phyloP scores from a whole-genome alignment of 2,113 vertebrate species.

The Pelvicachromis taeniatus region DNA sequence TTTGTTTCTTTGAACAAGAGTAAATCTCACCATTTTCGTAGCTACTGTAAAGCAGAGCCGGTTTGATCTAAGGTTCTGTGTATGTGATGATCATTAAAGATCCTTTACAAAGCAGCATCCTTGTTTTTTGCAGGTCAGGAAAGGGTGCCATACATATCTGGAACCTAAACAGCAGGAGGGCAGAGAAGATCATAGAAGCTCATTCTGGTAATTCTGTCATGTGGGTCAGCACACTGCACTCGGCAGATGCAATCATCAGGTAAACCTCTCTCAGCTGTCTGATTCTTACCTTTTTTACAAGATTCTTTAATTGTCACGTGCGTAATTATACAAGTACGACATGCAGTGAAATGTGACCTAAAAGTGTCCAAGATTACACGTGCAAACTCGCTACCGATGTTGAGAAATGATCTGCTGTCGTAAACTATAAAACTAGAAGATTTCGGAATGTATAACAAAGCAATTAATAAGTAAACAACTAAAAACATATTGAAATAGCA shows the following conservation, averaged over 20 bases:
- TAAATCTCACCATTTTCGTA: neutral
- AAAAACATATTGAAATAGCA: neutral
- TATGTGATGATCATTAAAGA: neutral
- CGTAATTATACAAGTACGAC: too few relatives aligned
- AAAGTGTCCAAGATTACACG: too few relatives aligned
- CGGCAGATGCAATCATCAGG: constrained; percentile 78
- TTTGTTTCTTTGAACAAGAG: neutral
- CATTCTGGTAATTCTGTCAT: constrained; percentile 82
- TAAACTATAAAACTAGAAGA: too few relatives aligned
- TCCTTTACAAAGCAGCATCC: neutral
- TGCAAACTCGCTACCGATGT: too few relatives aligned
- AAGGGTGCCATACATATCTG: constrained; percentile 84
- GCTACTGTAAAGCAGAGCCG: neutral
- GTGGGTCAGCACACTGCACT: constrained; percentile 74
- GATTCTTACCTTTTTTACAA: neutral
- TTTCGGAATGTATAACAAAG: too few relatives aligned
- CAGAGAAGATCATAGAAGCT: constrained; percentile 74
- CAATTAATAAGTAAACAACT: too few relatives aligned
- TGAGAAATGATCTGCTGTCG: too few relatives aligned
- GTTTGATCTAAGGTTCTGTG: neutral
- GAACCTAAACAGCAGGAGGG: constrained; percentile 83
- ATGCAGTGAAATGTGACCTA: too few relatives aligned
- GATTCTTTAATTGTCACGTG: too few relatives aligned
- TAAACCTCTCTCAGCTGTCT: neutral
- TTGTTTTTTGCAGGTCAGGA: constrained; percentile 75